Evolutionary conservation across 2,113 vertebrate genomes (phyloP), one percentile per base, ranked within the genome.

Genomic region (Pyxicephalus adspersus): DNA sequence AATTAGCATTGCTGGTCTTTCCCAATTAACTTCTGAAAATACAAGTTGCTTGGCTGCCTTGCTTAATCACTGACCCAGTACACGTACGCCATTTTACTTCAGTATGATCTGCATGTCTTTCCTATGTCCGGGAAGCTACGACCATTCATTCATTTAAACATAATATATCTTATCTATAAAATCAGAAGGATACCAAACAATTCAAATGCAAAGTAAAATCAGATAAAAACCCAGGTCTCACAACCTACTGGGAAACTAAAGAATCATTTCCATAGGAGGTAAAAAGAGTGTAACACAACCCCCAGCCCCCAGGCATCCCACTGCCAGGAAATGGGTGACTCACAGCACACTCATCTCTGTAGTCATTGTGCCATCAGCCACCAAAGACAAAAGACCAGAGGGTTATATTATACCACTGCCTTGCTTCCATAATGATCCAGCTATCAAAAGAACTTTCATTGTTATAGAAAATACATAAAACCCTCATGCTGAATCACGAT

Each of bases 311-410:
- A 76, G 80, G 61, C 34, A 60, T 16, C 2, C 15, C 57, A 54
- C 5, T 72, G 45, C 57, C 78, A 80, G 78, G 78, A 85, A 86
- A 67, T 76, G 50, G 73, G 80, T 87, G 83, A 90, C 84, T 93
- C 91, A 92, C 85, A 83, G 66, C 83, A 87, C 83, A 81, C 82
- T 89, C 86, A 88, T 74, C 86, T 72, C 64, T 15, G 2, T 76
- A 89, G 85, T 90, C 87, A 91, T 64, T 74, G 51, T 80, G 90
- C 84, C 83, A 87, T 84, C 4, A 88, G 64, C 87, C 84, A 87
- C 72, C 54, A 88, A 23, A 34, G 79, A 50, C 68, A 51, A n/a
- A 64, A 60, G 3, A 77, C 18, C 77, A 50, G 25, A 31, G 20
- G 38, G 51, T 55, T 17, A 52, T 52, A 71, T 55, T 17, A 52